Evolutionary conservation across 1,140 invertebrate species (phyloP), one percentile per base, ranked within the genome.

Genomic region (Probaryconus sp.): DNA sequence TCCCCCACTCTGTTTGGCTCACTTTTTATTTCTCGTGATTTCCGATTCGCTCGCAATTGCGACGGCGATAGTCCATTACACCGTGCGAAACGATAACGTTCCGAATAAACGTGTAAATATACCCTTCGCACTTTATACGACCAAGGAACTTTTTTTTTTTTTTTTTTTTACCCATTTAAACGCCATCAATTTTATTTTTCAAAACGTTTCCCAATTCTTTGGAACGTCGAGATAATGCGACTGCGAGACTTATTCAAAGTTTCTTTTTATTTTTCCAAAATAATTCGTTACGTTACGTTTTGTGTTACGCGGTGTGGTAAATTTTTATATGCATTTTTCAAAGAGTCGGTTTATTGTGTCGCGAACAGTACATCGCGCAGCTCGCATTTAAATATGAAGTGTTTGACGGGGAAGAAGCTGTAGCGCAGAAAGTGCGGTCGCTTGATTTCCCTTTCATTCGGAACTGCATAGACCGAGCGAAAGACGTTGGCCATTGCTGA

Each of bases 1-100:
- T 63, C 14, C 51, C 14, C 20, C 17, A 17, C n/a, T 38, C 14
- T 55, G 9, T 51, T 16, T 45, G 53, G 14, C 48, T 53, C 40
- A 35, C 47, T 33, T 67, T 72, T 78, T 51, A 28, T 56, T 68
- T 71, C 37, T 10, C 67, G 24, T 50, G 55, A 60, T 77, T 73
- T 69, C 48, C 71, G 77, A 78, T 72, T 64, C 74, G 48, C 51
- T 16, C 17, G 31, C 58, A 71, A 78, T 73, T 72, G 68, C 67
- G 33, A 50, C 51, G 68, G 56, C 53, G 55, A 65, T 75, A 64
- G 77, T 33, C 26, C 30, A 30, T n/a, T 48, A 50, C 33, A 13
- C 6, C 28, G 7, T 20, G 30, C 51, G 16, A 7, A 17, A 40
- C 28, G 63, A 64, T 64, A 56, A 63, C 43, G 58, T 21, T 24